Percentiles rank a stretch among this genome's conserved stretches.
Conservation (phyloP, 1,140 invertebrate genomes). For the Lepidostoma basale region DNA sequence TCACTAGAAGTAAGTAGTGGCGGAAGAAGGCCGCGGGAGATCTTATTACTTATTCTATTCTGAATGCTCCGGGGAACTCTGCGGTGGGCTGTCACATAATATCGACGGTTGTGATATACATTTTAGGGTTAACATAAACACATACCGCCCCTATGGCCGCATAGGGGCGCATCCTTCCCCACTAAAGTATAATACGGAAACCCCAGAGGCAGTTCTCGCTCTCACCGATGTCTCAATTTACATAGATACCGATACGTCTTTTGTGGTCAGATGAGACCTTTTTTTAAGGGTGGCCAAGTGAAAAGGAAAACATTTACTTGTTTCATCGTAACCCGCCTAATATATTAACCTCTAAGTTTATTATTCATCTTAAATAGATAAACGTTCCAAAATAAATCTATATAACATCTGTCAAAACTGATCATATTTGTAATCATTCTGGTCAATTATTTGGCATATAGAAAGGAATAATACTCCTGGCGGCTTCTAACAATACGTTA, state of each 20-base stretch:
- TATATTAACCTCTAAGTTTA: too few relatives aligned
- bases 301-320: too few relatives aligned
- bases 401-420: too few relatives aligned
- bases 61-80: conserved; percentile 1
- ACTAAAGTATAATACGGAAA: background rate
- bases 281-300: background rate
- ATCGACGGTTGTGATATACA: conserved; percentile 14
- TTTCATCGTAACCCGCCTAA: too few relatives aligned
- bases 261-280: conserved; percentile 9
- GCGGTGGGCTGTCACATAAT: conserved; percentile 16
- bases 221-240: conserved; percentile 41
- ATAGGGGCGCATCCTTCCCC: background rate
- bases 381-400: too few relatives aligned
- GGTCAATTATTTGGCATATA: too few relatives aligned
- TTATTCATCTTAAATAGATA: too few relatives aligned
- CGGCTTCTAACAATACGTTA: too few relatives aligned
- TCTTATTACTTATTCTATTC: background rate
- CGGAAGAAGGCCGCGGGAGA: background rate
- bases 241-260: conserved; percentile 39
- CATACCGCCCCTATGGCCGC: conserved; percentile 8
- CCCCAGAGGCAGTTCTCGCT: conserved; percentile 18
- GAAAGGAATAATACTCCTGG: too few relatives aligned
- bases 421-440: too few relatives aligned
- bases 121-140: conserved; percentile 11
- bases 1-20: too few relatives aligned